Evolutionary conservation across 1,140 invertebrate genomes (phyloP), one percentile per base, ranked within the genome.

Genomic region (Bombyx mandarina): DNA sequence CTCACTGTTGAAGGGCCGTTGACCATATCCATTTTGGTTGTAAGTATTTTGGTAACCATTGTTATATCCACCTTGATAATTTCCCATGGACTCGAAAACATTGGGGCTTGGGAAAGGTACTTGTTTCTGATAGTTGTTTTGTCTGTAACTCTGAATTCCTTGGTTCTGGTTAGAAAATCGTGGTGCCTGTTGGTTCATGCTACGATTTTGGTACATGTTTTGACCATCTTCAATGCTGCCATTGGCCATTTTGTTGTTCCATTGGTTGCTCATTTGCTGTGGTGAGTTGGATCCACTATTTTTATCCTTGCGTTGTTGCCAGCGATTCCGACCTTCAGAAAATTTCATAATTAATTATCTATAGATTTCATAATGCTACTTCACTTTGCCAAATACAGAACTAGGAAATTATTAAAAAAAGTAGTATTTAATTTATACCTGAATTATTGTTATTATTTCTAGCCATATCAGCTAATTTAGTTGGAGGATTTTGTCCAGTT

Each of bases 401-500:
- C 26, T 35, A 35, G 26, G 26, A 3, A 35, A 35, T 5, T 50
- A n/a, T 50, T n/a, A 12, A 5, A 1, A 50, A 18, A 8, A 22
- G 50, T 49, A 49, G 26, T 53, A 35, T 44, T 64, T 9, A 46
- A 57, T 56, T 45, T 45, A 55, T 47, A 56, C 84, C 82, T 57
- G 79, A 80, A 46, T 64, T 77, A 53, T 75, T 79, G 60, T 86
- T 86, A 60, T 77, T 80, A 62, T 70, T 87, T 47, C 82, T 68
- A 9, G 84, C 84, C 82, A 87, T 83, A 9, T 87, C 84, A 61
- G 55, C 76, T 6, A 87, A 65, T 52, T 93, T 91, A 1, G 93
- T 91, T 61, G 93, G 93, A n/a, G 98, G 92, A 9, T 91, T 90
- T 82, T 99, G 97, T 10, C 96, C 97, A 42, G 97, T 97, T 88